Evolutionary conservation across 2,797 vertebrate species (phyloP).

Genomic region (Notamacropus eugenii): DNA sequence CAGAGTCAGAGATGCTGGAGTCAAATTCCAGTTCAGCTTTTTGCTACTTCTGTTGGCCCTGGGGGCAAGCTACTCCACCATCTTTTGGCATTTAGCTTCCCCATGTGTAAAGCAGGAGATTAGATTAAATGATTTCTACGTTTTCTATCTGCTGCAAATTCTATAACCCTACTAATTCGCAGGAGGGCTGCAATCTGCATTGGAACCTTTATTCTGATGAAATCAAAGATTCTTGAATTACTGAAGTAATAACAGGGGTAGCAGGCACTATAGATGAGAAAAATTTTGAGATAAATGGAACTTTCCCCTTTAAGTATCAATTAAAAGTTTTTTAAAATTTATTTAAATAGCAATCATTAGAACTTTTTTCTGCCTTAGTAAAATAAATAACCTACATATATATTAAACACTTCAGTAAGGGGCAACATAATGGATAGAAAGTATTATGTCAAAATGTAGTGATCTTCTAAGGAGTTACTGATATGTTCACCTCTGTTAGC

Average conservation of each 20-base stretch:
- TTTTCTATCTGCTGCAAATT: neutral
- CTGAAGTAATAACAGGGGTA: neutral
- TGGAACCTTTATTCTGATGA: neutral
- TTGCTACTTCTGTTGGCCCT: neutral
- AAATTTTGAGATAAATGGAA: neutral
- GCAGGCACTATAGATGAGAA: neutral
- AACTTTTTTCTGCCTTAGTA: neutral
- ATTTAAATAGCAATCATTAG: neutral
- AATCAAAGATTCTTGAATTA: neutral
- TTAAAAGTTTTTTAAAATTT: neutral
- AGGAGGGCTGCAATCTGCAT: neutral
- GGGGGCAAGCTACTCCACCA: neutral
- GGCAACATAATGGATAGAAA: neutral
- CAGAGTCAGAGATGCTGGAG: neutral
- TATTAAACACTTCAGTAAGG: neutral
- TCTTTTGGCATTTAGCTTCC: neutral
- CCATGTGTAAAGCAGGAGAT: neutral
- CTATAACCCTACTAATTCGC: neutral
- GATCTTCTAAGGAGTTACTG: neutral
- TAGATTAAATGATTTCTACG: neutral
- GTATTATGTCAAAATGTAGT: neutral
- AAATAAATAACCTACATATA: neutral
- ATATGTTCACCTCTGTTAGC: neutral
- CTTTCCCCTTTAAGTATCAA: neutral
- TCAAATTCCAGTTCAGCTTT: neutral